Evolutionary conservation across 2,888 invertebrate species (phyloP), one percentile per base, ranked within the genome.

Genomic region (Psococerastis gibbosa): DNA sequence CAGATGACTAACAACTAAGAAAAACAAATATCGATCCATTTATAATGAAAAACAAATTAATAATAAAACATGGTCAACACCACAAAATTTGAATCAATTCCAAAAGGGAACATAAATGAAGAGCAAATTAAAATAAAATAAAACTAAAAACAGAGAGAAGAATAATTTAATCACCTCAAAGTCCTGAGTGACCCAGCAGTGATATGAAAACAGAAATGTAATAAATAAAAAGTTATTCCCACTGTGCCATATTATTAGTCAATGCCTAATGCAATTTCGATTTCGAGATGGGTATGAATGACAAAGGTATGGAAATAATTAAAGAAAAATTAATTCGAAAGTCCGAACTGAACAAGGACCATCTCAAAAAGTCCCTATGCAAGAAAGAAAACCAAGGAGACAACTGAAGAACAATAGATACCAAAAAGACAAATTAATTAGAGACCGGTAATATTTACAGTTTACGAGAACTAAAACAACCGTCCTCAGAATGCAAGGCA

Each of bases 281-380:
- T n/a, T n/a, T n/a, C n/a, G n/a, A n/a, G n/a, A n/a, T n/a, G n/a
- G n/a, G n/a, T n/a, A n/a, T n/a, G n/a, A n/a, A n/a, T n/a, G n/a
- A n/a, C n/a, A n/a, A n/a, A n/a, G n/a, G n/a, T n/a, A n/a, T n/a
- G 32, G 34, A 34, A 23, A n/a, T 11, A 42, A 27, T 13, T 32
- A 43, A 44, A 11, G 32, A 8, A 11, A 8, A 11, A 45, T 27
- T 20, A 22, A n/a, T n/a, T n/a, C n/a, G n/a, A n/a, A 38, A 46
- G 27, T 35, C 31, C 34, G 16, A 27, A 32, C 35, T 23, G 35
- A 33, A 45, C 13, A 63, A 64, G 64, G 64, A 64, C 64, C 64
- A 64, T 64, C 64, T 64, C 64, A 64, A 64, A 38, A 64, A 64
- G 64, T 64, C 64, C 61, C 64, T 55, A 53, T 43, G 22, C 43